Evolutionary conservation across 2,113 vertebrate species (phyloP).

Genomic region (Vicugna pacos): DNA sequence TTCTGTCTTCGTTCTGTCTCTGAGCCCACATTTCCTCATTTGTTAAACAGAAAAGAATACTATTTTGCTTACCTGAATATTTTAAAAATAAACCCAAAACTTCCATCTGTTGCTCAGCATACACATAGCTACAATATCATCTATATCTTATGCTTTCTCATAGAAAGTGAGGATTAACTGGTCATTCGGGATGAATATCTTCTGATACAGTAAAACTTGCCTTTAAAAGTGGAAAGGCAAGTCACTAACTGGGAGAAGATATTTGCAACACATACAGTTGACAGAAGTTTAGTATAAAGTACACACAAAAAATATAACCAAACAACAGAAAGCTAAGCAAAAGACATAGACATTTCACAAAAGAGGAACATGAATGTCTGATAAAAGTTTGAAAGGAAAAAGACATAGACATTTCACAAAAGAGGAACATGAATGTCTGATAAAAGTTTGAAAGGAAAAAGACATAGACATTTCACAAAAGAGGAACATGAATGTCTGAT

Average conservation of each 20-base stretch:
- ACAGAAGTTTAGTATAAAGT: background rate
- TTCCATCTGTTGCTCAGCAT: background rate
- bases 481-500: too few species aligned
- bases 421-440: too few species aligned
- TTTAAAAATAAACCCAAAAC: background rate
- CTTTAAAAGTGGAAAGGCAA: background rate
- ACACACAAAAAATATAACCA: background rate
- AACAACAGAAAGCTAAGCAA: background rate
- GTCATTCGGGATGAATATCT: background rate
- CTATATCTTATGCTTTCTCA: background rate
- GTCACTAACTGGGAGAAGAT: background rate
- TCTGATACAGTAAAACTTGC: background rate
- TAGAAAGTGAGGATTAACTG: background rate
- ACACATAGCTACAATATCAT: background rate
- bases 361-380: background rate
- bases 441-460: too few species aligned
- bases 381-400: background rate
- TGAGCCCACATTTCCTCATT: background rate
- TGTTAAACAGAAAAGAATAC: background rate
- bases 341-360: background rate
- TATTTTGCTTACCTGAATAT: background rate
- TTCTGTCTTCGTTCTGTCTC: background rate
- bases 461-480: too few species aligned
- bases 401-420: too few species aligned
- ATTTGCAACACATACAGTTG: background rate